Conservation (phyloP, 2,797 vertebrate species). For the Pseudomugil gertrudae region DNA sequence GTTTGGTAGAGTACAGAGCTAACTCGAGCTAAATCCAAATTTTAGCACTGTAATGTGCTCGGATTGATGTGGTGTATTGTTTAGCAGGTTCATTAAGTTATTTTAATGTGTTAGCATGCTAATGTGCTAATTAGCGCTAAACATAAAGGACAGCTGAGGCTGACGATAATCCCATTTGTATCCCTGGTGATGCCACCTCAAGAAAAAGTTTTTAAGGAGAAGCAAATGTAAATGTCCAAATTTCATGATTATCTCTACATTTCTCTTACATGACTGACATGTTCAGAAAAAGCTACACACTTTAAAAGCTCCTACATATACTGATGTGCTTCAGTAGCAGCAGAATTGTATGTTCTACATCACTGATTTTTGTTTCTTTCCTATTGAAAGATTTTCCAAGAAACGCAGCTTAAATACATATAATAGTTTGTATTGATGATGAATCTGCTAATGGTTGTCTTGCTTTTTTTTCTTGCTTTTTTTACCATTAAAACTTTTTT, state of each 20-base stretch:
- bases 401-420: conserved; percentile 23
- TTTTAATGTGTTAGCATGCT: conserved; percentile 6
- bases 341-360: conserved; percentile 9
- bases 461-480: conserved; percentile 7
- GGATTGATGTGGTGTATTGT: not conserved
- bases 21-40: not conserved
- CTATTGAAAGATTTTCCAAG: conserved; percentile 10
- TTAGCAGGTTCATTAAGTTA: not conserved
- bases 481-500: conserved; percentile 20
- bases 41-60: conserved; percentile 10
- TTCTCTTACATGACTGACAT: too few relatives aligned
- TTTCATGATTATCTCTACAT: too few relatives aligned
- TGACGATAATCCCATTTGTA: not conserved
- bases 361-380: conserved; percentile 32
- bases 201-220: not conserved
- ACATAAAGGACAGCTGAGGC: not conserved
- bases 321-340: not conserved
- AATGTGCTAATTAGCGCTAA: conserved; percentile 2
- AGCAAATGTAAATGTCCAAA: not conserved
- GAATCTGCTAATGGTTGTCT: conserved; percentile 17
- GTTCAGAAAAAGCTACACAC: not conserved
- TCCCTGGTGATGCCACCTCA: not conserved
- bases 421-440: conserved; percentile 31
- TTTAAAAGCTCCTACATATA: too few relatives aligned
- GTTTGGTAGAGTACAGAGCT: conserved; percentile 1